Percentiles rank a stretch among this genome's conserved stretches.
Conservation (phyloP, 2,888 invertebrate genomes). For the Polyommatus iphigenia region DNA sequence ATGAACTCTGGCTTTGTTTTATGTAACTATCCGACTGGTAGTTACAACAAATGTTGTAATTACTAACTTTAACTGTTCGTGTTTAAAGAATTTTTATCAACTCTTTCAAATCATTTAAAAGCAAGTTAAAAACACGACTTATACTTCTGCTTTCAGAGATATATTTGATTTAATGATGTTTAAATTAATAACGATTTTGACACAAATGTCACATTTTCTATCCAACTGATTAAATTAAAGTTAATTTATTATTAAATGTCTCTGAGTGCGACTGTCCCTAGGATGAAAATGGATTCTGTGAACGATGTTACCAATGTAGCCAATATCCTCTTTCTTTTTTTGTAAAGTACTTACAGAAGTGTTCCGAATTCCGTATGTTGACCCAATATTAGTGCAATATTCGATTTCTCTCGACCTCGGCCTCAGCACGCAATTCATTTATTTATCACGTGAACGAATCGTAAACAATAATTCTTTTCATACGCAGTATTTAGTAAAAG, state of each 20-base stretch:
- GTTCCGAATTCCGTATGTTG: slow-evolving; percentile 25
- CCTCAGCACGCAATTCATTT: slow-evolving; percentile 57
- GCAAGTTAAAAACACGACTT: not conserved
- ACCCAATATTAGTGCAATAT: slow-evolving; percentile 44
- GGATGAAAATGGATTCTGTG: too few species aligned
- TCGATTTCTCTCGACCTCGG: slow-evolving; percentile 74
- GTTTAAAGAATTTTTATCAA: not conserved
- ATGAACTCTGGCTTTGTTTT: slow-evolving; percentile 40
- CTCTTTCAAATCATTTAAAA: not conserved
- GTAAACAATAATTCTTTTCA: slow-evolving; percentile 29
- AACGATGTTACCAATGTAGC: not conserved
- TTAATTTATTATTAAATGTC: too few species aligned
- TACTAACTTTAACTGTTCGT: not conserved
- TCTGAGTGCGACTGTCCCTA: not conserved
- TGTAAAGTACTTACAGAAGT: not conserved
- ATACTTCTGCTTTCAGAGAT: not conserved
- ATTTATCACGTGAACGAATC: slow-evolving; percentile 37
- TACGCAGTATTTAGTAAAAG: not conserved
- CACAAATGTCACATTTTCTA: too few species aligned
- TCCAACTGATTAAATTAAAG: too few species aligned
- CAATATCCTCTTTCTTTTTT: not conserved
- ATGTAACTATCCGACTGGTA: slow-evolving; percentile 22
- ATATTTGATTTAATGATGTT: not conserved
- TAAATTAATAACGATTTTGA: not conserved
- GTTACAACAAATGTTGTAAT: not conserved